Evolutionary conservation across 2,888 invertebrate species (phyloP), one percentile per base, ranked within the genome.

Genomic region (Melanophora roralis): DNA sequence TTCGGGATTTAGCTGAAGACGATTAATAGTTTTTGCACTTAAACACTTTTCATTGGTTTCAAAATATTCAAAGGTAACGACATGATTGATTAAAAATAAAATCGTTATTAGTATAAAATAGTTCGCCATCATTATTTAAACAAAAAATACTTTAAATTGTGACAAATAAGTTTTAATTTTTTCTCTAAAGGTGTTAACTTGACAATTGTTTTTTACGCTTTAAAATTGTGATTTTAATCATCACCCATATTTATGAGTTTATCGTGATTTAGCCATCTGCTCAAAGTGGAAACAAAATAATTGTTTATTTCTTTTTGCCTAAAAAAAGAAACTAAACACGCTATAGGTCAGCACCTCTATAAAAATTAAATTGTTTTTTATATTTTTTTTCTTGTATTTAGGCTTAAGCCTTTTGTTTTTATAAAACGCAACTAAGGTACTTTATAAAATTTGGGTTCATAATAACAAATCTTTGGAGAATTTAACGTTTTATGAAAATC

Each of bases 301-400:
- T 77, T 79, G 40, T 71, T 79, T 79, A 75, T 38, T 51, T 16
- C 68, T 38, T n/a, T 40, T 55, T 57, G 49, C 12, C 64, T 55
- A 65, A 71, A 71, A 71, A 40, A 43, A 40, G 19, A 53, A 36
- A 16, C n/a, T 32, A 60, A 53, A 77, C 83, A 84, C 82, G 83
- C 83, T 51, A 84, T 82, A 69, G 83, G 81, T 84, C 82, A 71
- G 65, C 82, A 83, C 82, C 83, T 84, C 76, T 80, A 72, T 76
- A 8, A 73, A 76, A 80, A 68, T 77, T 65, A 65, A 78, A 82
- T 82, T 72, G 59, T 43, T 19, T 67, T 51, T 53, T 53, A 55
- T 43, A 49, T 32, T 27, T 38, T 73, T 67, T 62, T 34, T 62
- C 43, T 62, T 59, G 16, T 40, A n/a, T 32, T 36, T 47, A 73